Evolutionary conservation across 1,140 invertebrate species (phyloP).

Genomic region (Drosophila navojoa): DNA sequence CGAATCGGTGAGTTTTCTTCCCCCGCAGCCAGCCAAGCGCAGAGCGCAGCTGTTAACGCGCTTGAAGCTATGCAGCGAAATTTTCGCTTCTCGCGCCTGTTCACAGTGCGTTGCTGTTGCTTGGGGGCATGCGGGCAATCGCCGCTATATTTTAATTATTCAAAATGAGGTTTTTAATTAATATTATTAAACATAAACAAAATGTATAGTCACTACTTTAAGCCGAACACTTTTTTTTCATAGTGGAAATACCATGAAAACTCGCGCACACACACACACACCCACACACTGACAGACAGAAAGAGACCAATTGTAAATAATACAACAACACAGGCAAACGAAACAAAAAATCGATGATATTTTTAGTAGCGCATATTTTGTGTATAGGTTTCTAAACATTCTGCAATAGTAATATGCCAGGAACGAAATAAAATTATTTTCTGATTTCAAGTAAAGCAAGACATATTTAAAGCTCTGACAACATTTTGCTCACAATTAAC

Average conservation of each 20-base stretch:
- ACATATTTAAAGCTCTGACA: slow-evolving; percentile 14
- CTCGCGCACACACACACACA: slow-evolving; percentile 31
- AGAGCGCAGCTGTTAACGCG: slow-evolving; percentile 49
- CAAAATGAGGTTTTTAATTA: slow-evolving; percentile 75
- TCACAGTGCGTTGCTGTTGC: slow-evolving; percentile 35
- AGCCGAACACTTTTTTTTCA: slow-evolving; percentile 71
- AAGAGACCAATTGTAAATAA: slow-evolving; percentile 70
- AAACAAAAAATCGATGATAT: slow-evolving; percentile 64
- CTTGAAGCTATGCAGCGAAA: slow-evolving; percentile 69
- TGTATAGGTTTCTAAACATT: slow-evolving; percentile 62
- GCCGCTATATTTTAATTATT: slow-evolving; percentile 73
- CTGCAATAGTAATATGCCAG: slow-evolving; percentile 57
- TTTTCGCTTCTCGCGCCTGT: slow-evolving; percentile 58
- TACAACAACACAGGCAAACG: slow-evolving; percentile 20
- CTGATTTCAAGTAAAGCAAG: slow-evolving; percentile 38
- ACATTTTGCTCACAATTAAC: slow-evolving; percentile 64
- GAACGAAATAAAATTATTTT: slow-evolving; percentile 80
- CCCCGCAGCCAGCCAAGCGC: not conserved
- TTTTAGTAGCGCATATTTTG: slow-evolving; percentile 70
- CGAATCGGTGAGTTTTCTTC: slow-evolving; percentile 41
- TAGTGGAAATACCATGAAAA: slow-evolving; percentile 59
- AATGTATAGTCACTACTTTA: slow-evolving; percentile 84
- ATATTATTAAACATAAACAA: slow-evolving; percentile 81
- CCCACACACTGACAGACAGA: slow-evolving; percentile 42
- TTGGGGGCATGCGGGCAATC: not conserved